A percentile compares a stretch with the other conserved stretches of the same genome.
phyloP scores from a whole-genome alignment of 23 tunicate species.

The Halocynthia roretzi region DNA sequence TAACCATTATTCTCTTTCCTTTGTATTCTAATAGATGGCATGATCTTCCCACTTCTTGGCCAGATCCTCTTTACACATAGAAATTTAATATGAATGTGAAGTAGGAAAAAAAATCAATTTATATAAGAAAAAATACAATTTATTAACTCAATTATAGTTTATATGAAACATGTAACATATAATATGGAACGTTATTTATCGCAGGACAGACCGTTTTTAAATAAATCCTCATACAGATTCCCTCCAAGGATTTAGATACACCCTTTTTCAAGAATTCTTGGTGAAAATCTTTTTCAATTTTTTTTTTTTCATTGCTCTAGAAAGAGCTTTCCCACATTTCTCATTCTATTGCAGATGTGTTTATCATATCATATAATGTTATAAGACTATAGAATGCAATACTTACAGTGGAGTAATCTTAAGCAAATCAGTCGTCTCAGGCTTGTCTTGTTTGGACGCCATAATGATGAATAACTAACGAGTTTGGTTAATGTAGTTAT shows the following conservation, averaged over 20 bases:
- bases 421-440: conserved; percentile 57
- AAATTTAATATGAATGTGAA: conserved; percentile 15
- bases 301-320: too few relatives aligned
- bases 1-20: conserved; percentile 88
- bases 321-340: too few relatives aligned
- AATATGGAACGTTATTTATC: too few relatives aligned
- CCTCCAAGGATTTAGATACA: too few relatives aligned
- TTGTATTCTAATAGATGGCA: conserved; percentile 95
- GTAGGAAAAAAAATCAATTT: not conserved
- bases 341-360: too few relatives aligned
- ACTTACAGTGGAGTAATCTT: conserved; percentile 86
- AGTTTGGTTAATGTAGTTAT: too few relatives aligned
- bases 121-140: not conserved
- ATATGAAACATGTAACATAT: too few relatives aligned
- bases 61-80: conserved; percentile 63
- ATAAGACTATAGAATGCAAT: not conserved
- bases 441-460: conserved; percentile 9
- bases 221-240: too few relatives aligned
- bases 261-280: too few relatives aligned
- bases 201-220: too few relatives aligned
- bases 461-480: not conserved
- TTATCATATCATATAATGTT: too few relatives aligned
- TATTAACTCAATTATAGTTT: not conserved
- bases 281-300: too few relatives aligned
- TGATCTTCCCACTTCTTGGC: conserved; percentile 99